Conservation (phyloP, 2,888 invertebrate species). For the Hyppa rectilinea region DNA sequence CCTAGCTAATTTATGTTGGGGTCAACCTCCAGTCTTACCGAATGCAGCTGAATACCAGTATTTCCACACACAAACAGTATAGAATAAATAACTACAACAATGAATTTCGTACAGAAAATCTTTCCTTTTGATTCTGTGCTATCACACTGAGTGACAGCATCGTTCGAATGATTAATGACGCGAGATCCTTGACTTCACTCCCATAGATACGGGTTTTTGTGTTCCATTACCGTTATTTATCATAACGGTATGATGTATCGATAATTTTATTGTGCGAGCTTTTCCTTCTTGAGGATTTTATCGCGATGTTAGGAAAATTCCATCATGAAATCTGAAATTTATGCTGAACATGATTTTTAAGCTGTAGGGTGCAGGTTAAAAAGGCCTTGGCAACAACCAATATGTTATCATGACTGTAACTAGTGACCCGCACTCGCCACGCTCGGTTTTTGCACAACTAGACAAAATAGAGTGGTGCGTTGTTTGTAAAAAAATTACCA, state of each 20-base stretch:
- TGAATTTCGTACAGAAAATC: slow-evolving; percentile 31
- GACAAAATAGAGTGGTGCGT: too few relatives aligned
- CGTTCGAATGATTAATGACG: slow-evolving; percentile 63
- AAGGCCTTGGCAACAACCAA: background rate
- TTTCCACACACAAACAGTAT: too few relatives aligned
- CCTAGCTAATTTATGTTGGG: too few relatives aligned
- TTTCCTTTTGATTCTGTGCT: slow-evolving; percentile 48
- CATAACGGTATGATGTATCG: slow-evolving; percentile 27
- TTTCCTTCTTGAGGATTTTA: slow-evolving; percentile 20
- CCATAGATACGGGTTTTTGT: slow-evolving; percentile 47
- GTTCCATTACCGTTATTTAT: slow-evolving; percentile 39
- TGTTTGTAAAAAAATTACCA: too few relatives aligned
- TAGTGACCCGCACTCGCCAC: too few relatives aligned
- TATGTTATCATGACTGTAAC: background rate
- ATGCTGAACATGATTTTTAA: background rate
- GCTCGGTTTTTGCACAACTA: too few relatives aligned
- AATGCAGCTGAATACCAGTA: too few relatives aligned
- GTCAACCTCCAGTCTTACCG: too few relatives aligned
- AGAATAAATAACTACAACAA: slow-evolving; percentile 38
- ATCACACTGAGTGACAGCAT: slow-evolving; percentile 59
- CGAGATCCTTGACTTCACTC: slow-evolving; percentile 44
- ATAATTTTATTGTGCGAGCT: slow-evolving; percentile 17
- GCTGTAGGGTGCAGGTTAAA: background rate
- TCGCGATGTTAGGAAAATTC: background rate
- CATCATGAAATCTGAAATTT: background rate